A percentile compares a stretch with the other conserved stretches of the same genome.
Evolutionary conservation across 2,888 invertebrate genomes (phyloP).

Genomic region (Hyppa rectilinea): DNA sequence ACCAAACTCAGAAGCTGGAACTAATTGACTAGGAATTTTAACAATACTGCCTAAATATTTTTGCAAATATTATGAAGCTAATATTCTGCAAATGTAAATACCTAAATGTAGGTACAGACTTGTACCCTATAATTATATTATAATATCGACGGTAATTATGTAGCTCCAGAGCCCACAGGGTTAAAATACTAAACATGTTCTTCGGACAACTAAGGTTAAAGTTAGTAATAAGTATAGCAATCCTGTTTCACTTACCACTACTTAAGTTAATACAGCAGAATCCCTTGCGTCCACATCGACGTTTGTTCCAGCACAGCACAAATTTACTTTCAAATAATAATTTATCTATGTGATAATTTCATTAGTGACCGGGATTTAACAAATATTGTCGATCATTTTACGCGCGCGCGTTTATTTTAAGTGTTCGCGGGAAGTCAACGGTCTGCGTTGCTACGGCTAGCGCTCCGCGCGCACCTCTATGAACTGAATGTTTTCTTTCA

Average conservation of each 20-base stretch:
- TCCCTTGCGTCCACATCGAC: conserved; percentile 73
- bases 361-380: conserved; percentile 69
- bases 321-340: conserved; percentile 61
- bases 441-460: conserved; percentile 68
- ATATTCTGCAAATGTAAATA: neutral
- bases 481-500: conserved; percentile 82
- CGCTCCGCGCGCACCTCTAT: conserved; percentile 78
- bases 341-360: conserved; percentile 67
- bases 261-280: conserved; percentile 72
- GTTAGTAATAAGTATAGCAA: conserved; percentile 68
- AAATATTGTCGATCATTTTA: conserved; percentile 73
- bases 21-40: conserved; percentile 27
- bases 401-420: conserved; percentile 73
- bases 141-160: conserved; percentile 21
- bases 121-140: neutral
- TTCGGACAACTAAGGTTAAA: conserved; percentile 68
- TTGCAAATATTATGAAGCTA: neutral
- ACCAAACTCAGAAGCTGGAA: conserved; percentile 39
- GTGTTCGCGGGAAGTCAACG: conserved; percentile 62
- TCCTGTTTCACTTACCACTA: conserved; percentile 82
- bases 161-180: conserved; percentile 41
- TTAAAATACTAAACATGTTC: conserved; percentile 74
- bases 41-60: neutral
- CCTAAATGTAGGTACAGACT: neutral
- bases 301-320: conserved; percentile 67